A percentile compares a stretch with the other conserved stretches of the same genome.
phyloP scores from a whole-genome alignment of 2,113 vertebrate species.

The Microcebus murinus region DNA sequence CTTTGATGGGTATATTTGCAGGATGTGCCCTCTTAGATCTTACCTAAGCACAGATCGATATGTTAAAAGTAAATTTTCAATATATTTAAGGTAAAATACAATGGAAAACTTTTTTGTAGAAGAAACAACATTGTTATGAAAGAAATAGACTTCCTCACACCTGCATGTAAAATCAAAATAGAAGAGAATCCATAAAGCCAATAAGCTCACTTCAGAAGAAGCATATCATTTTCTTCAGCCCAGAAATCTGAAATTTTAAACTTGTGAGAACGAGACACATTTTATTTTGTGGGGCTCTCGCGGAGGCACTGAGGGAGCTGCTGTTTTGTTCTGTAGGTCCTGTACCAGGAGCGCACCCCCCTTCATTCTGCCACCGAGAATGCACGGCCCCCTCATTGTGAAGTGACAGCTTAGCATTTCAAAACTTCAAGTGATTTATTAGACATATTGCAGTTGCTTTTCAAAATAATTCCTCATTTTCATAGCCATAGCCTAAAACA shows the following conservation, averaged over 20 bases:
- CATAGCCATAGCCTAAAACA: not conserved
- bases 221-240: slow-evolving; percentile 1
- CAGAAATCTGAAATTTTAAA: slow-evolving; percentile 1
- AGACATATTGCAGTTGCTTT: not conserved
- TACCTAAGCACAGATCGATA: not conserved
- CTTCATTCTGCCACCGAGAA: not conserved
- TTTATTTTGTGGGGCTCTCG: not conserved
- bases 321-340: not conserved
- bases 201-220: not conserved
- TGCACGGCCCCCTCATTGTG: not conserved
- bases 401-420: not conserved
- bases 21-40: not conserved
- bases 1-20: not conserved
- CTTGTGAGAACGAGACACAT: not conserved
- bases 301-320: not conserved
- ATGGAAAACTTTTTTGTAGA: not conserved
- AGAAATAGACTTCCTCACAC: not conserved
- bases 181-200: slow-evolving; percentile 52
- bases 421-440: not conserved
- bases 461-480: slow-evolving; percentile 44
- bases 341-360: not conserved
- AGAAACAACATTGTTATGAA: slow-evolving; percentile 38
- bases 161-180: slow-evolving; percentile 20
- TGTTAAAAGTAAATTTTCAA: not conserved
- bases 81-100: slow-evolving; percentile 23